A percentile compares a stretch with the other conserved stretches of the same genome.
Evolutionary conservation across 2,113 vertebrate genomes (phyloP).

Genomic region (Stigmatopora nigra): DNA sequence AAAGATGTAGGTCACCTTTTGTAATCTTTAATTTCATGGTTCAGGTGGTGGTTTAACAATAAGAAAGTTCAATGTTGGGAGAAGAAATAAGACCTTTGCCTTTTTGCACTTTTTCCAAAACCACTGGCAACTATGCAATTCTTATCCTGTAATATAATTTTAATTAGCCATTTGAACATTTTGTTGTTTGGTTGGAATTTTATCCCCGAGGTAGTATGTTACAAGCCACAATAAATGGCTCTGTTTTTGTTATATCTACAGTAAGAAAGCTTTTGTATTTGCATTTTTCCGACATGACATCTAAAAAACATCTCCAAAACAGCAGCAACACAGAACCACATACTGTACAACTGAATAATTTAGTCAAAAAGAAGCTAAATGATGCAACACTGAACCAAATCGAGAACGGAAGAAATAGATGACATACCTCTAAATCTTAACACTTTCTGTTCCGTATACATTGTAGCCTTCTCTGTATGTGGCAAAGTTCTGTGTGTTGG

Average conservation of each 20-base stretch:
- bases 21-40: too few relatives aligned
- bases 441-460: slow-evolving; percentile 98
- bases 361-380: slow-evolving; percentile 31
- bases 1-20: too few relatives aligned
- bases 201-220: not conserved
- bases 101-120: too few relatives aligned
- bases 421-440: slow-evolving; percentile 97
- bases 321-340: slow-evolving; percentile 15
- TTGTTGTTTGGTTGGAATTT: not conserved
- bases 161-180: too few relatives aligned
- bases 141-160: too few relatives aligned
- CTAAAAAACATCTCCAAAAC: slow-evolving; percentile 30
- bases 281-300: slow-evolving; percentile 30
- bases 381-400: slow-evolving; percentile 5
- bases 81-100: too few relatives aligned
- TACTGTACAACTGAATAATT: slow-evolving; percentile 25
- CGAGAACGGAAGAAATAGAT: not conserved
- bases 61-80: too few relatives aligned
- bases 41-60: too few relatives aligned
- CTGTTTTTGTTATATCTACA: slow-evolving; percentile 11
- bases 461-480: slow-evolving; percentile 99
- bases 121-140: too few relatives aligned
- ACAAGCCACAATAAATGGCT: slow-evolving; percentile 10
- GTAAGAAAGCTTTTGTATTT: slow-evolving; percentile 15
- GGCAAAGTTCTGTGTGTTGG: slow-evolving; percentile 98